Conservation (phyloP, 2,797 vertebrate species). For the Cuculus canorus region DNA sequence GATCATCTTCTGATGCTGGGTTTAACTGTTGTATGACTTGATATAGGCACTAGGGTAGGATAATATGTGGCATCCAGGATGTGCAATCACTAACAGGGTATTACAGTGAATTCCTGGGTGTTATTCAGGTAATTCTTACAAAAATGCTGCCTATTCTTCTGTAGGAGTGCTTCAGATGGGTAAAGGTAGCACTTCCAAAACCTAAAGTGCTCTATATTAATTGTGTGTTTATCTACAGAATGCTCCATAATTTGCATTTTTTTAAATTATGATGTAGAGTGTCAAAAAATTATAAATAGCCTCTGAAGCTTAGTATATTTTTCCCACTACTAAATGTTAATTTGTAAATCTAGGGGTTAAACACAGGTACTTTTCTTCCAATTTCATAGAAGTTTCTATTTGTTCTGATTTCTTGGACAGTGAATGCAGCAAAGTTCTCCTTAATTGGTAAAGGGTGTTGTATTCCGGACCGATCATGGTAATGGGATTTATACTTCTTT, state of each 20-base stretch:
- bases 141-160: not conserved
- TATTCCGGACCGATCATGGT: not conserved
- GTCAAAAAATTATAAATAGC: not conserved
- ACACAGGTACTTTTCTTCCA: not conserved
- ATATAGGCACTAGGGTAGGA: not conserved
- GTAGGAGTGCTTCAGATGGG: not conserved
- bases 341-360: not conserved
- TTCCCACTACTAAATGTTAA: not conserved
- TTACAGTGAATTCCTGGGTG: not conserved
- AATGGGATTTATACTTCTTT: not conserved
- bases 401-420: not conserved
- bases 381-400: not conserved
- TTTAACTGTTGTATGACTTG: not conserved
- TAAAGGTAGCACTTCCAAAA: not conserved
- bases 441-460: not conserved
- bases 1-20: not conserved
- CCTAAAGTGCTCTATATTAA: not conserved
- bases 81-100: not conserved
- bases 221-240: not conserved
- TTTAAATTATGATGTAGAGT: not conserved
- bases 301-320: not conserved
- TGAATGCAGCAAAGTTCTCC: not conserved
- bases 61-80: not conserved
- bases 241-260: not conserved
- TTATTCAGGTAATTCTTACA: not conserved